A percentile compares a stretch with the other conserved stretches of the same genome.
Evolutionary conservation across 2,888 invertebrate species (phyloP).

Genomic region (Drosophila longiperda): DNA sequence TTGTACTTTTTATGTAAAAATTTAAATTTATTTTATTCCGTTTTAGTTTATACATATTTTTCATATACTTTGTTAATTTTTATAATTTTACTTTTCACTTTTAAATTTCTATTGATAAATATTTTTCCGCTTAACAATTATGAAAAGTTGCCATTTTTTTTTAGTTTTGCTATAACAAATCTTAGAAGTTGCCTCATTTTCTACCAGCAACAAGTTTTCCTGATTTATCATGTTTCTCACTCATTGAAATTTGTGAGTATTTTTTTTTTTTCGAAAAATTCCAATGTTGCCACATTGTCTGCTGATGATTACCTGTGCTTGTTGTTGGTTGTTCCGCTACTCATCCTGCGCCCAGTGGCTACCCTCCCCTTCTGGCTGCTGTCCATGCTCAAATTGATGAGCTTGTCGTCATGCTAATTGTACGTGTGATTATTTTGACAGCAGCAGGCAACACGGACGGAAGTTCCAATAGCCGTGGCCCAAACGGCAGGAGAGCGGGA

Average conservation of each 20-base stretch:
- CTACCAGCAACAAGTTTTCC: background rate
- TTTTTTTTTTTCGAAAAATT: background rate
- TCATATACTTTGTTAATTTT: background rate
- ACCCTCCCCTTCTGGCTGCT: background rate
- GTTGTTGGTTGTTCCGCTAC: background rate
- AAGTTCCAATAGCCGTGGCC: slow-evolving; percentile 46
- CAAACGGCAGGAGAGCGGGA: slow-evolving; percentile 32
- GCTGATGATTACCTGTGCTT: slow-evolving; percentile 25
- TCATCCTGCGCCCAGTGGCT: too few species aligned
- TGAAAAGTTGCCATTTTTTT: background rate
- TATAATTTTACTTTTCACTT: background rate
- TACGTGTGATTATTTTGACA: slow-evolving; percentile 83
- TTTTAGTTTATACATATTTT: background rate
- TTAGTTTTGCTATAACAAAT: too few species aligned
- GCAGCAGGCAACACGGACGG: slow-evolving; percentile 40
- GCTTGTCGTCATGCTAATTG: slow-evolving; percentile 81
- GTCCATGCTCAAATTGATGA: slow-evolving; percentile 69
- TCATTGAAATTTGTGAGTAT: background rate
- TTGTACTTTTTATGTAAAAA: background rate
- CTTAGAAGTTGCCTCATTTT: too few species aligned
- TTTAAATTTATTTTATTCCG: background rate
- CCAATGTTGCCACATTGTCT: slow-evolving; percentile 21
- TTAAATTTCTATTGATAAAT: background rate
- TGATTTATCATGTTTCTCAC: background rate
- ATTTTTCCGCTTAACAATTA: background rate